A percentile compares a stretch with the other conserved stretches of the same genome.
phyloP scores from a whole-genome alignment of 2,888 invertebrate species.

The Acheta domesticus region DNA sequence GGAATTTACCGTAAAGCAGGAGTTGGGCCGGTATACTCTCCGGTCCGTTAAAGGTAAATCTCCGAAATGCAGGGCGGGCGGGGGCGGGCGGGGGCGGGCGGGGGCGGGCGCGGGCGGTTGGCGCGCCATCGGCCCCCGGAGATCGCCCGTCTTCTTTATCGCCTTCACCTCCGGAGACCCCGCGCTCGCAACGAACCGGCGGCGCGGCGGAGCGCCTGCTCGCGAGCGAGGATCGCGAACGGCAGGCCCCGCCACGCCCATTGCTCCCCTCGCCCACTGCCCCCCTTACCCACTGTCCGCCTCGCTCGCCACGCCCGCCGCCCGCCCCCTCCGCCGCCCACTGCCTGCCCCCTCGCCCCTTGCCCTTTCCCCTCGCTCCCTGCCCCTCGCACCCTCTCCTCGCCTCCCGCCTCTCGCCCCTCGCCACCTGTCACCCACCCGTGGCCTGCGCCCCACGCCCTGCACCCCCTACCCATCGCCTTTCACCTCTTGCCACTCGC shows the following conservation, averaged over 20 bases:
- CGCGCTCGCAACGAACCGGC: too few species aligned
- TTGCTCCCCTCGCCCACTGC: not conserved
- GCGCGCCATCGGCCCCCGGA: not conserved
- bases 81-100: not conserved
- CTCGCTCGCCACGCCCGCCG: too few species aligned
- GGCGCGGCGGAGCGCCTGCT: not conserved
- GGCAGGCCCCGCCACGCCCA: not conserved
- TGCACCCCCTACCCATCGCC: too few species aligned
- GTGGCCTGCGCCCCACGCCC: too few species aligned
- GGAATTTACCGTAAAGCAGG: too few species aligned
- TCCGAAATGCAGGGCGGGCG: not conserved
- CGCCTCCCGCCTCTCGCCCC: too few species aligned
- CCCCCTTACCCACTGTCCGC: not conserved
- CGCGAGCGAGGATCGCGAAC: not conserved
- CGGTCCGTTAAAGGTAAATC: not conserved
- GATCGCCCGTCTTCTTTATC: constrained; percentile 5
- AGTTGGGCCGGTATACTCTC: not conserved
- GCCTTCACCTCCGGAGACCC: not conserved
- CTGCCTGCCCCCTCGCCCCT: not conserved
- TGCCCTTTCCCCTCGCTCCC: not conserved
- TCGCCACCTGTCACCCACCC: not conserved
- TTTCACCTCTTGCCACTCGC: too few species aligned
- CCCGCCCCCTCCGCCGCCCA: not conserved
- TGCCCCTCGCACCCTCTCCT: not conserved
- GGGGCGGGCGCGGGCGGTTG: not conserved